A percentile compares a stretch with the other conserved stretches of the same genome.
Conservation (phyloP, 2,113 vertebrate genomes). For the Melospiza melodia region DNA sequence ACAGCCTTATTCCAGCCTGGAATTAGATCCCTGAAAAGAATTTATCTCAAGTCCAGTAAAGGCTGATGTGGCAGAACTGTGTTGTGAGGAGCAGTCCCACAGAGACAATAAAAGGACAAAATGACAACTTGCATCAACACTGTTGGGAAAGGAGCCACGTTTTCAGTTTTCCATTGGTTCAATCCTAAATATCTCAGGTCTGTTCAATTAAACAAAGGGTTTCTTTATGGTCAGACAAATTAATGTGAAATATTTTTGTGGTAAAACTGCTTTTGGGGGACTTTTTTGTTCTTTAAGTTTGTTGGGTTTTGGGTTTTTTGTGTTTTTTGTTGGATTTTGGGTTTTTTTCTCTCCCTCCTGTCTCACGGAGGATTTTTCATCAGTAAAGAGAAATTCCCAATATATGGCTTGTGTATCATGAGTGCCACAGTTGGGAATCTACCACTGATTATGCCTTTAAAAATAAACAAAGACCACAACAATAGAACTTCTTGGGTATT, state of each 20-base stretch:
- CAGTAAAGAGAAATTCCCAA: neutral
- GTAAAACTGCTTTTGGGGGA: neutral
- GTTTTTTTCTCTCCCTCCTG: accelerated
- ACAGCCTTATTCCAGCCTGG: neutral
- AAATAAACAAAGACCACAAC: neutral
- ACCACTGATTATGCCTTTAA: neutral
- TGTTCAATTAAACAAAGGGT: neutral
- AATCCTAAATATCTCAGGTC: accelerated
- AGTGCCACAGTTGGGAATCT: neutral
- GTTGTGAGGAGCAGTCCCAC: neutral
- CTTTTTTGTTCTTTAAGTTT: neutral
- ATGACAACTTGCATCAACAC: neutral
- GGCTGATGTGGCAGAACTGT: neutral
- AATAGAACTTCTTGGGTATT: neutral
- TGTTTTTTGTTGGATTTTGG: neutral
- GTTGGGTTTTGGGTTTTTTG: neutral
- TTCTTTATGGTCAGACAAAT: neutral
- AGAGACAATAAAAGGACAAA: neutral
- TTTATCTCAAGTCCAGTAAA: neutral
- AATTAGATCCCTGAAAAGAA: neutral
- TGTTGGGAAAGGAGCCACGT: neutral
- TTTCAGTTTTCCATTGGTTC: neutral
- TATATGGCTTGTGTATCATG: neutral
- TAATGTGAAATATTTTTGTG: neutral
- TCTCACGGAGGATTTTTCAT: neutral